Evolutionary conservation across 2,113 vertebrate species (phyloP).

Genomic region (Urocynchramus pylzowi): DNA sequence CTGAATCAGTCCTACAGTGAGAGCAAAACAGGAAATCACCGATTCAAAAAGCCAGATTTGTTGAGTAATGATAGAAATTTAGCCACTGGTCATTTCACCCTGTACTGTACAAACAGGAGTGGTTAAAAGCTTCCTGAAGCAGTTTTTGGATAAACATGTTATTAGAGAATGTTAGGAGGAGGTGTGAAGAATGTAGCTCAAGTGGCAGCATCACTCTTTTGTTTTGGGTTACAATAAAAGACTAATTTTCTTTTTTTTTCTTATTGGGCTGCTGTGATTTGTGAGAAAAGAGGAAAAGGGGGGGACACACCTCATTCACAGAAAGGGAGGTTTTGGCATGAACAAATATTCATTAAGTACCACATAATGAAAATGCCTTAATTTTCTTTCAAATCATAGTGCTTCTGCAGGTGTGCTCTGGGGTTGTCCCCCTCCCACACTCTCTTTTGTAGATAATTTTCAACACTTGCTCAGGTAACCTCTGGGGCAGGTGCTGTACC

Average conservation of each 20-base stretch:
- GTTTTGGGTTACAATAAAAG: neutral
- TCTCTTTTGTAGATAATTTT: neutral
- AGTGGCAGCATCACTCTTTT: neutral
- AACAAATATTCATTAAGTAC: neutral
- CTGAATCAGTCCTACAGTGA: neutral
- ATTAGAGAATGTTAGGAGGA: neutral
- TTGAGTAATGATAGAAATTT: constrained; percentile 34
- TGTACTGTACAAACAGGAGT: constrained; percentile 36
- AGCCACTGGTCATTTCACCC: constrained; percentile 1
- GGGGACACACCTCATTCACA: neutral
- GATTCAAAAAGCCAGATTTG: constrained; percentile 47
- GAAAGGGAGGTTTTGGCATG: neutral
- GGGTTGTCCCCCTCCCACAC: fast-evolving
- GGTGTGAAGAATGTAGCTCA: neutral
- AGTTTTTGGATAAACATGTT: constrained; percentile 13
- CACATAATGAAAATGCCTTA: neutral
- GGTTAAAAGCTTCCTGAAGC: constrained; percentile 8
- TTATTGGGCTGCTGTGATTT: neutral
- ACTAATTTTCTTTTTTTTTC: too few species aligned
- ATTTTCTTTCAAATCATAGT: neutral
- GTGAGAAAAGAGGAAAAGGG: too few species aligned
- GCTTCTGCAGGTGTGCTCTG: neutral
- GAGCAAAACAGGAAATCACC: constrained; percentile 61
- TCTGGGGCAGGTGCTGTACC: neutral
- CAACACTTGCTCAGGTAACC: neutral